These are phyloP conservation scores for Delichon dasypus DNA, from an alignment of 2,797 vertebrate species.

Conservation along the genomic window DNA sequence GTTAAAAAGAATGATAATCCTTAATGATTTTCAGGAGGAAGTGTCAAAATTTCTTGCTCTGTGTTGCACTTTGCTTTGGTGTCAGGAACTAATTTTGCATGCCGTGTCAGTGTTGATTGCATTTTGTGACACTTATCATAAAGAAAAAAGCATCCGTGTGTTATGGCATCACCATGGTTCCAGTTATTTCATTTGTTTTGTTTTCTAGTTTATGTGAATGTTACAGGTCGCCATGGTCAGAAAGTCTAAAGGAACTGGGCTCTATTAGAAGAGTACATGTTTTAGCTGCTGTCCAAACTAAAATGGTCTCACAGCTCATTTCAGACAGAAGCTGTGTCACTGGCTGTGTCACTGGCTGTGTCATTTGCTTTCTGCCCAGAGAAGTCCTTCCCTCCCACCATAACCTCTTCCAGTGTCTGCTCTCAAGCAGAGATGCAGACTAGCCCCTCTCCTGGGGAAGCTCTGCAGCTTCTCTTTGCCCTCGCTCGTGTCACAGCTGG, in stretches of 20 bases:
- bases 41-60: neutral
- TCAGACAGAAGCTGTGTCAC: neutral
- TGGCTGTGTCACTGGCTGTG: fast-evolving
- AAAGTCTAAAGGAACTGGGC: neutral
- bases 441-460: neutral
- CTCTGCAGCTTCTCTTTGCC: neutral
- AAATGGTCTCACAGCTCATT: neutral
- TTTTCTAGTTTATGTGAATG: slow-evolving; percentile 82
- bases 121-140: neutral
- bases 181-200: neutral
- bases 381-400: neutral
- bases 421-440: neutral
- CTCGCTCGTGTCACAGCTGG: fast-evolving
- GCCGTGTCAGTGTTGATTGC: neutral
- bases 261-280: neutral
- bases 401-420: neutral
- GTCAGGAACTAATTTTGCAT: neutral
- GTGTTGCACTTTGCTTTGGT: neutral
- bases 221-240: slow-evolving; percentile 84
- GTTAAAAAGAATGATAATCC: neutral
- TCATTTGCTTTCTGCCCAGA: neutral
- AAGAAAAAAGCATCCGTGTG: neutral
- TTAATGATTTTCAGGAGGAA: neutral
- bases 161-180: neutral
- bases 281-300: neutral